Evolutionary conservation across 2,113 vertebrate genomes (phyloP), one percentile per base, ranked within the genome.

Genomic region (Ailurus styani): DNA sequence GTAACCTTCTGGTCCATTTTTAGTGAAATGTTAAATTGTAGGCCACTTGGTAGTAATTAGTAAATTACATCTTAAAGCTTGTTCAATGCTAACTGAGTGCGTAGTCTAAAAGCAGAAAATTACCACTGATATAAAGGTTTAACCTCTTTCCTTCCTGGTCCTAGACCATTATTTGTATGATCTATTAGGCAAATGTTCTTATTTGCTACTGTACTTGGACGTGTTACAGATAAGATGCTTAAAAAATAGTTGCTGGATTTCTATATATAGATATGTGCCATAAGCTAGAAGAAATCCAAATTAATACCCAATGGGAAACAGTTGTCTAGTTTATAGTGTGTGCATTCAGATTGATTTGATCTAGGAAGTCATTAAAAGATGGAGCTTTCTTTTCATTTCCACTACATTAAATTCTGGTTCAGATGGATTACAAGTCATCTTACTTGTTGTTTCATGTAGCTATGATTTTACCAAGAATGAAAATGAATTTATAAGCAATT

Each of bases 21-120:
- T 62, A 95, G 89, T 91, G 47, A 96, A 93, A 90, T 84, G 7
- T 90, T 90, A 83, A 97, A 79, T 68, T 91, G 12, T 92, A 96
- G 55, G 10, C 9, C 23, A 87, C 84, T 96, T 96, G 75, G 31
- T 52, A 86, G n/a, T 57, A 95, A 95, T 81, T 93, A 96, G 60
- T 90, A 66, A 95, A 86, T 83, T 90, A 50, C 34, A 73, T 82
- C n/a, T 85, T 91, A 91, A 95, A 95, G 40, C 29, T 83, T 96
- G 91, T 86, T 95, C 75, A n/a, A 50, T 91, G 23, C 42, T 87
- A 91, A 89, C 21, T 89, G 42, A 78, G 12, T 50, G 93, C 60
- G 95, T 79, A 83, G 54, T 84, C 21, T 96, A 96, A 97, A 84
- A 94, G 73, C 47, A 91, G 14, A 87, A 86, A 90, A 95, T 91